These are phyloP conservation scores for Calyptomena viridis DNA, from an alignment of 2,113 vertebrate species.

Conservation along the genomic window DNA sequence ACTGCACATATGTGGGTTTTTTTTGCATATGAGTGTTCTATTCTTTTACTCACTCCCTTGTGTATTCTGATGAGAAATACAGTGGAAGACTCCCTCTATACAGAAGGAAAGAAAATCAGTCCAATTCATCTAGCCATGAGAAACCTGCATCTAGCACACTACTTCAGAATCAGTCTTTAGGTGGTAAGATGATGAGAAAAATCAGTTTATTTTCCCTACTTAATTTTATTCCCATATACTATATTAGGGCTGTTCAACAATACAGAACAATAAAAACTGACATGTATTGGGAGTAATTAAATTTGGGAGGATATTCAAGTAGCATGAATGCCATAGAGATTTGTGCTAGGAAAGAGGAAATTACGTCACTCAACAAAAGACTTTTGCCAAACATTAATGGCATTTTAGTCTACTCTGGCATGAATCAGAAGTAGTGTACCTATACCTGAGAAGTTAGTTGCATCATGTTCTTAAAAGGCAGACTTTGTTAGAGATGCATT, in stretches of 20 bases:
- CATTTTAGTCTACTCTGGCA: not conserved
- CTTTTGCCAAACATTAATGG: not conserved
- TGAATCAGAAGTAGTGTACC: not conserved
- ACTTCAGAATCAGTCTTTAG: not conserved
- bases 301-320: not conserved
- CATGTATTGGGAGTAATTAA: not conserved
- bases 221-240: not conserved
- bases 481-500: not conserved
- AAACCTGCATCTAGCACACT: not conserved
- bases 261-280: not conserved
- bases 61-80: not conserved
- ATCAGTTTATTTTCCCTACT: not conserved
- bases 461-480: not conserved
- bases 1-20: rapidly evolving
- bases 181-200: not conserved
- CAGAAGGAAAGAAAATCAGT: not conserved
- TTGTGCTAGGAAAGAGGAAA: not conserved
- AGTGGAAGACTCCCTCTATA: not conserved
- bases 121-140: not conserved
- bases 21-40: rapidly evolving
- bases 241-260: not conserved
- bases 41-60: not conserved
- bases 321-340: not conserved
- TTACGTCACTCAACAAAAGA: not conserved
- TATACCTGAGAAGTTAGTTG: not conserved